Evolutionary conservation across 2,113 vertebrate species (phyloP).

Genomic region (Cynopterus brachyotis): DNA sequence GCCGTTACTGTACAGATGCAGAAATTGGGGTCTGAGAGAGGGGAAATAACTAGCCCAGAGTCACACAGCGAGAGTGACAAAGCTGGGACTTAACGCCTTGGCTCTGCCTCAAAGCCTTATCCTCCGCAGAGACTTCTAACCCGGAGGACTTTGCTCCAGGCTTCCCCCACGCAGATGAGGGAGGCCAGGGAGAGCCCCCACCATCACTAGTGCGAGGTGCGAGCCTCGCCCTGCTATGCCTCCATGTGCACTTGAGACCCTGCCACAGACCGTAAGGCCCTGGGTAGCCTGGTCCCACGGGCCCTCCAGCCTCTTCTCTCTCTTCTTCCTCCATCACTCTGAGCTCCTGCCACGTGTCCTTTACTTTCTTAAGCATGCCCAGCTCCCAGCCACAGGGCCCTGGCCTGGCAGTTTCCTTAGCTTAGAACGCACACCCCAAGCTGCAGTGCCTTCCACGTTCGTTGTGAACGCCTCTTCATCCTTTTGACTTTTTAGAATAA

Average conservation of each 20-base stretch:
- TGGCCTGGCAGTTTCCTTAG: background rate
- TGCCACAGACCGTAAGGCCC: background rate
- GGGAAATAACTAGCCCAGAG: background rate
- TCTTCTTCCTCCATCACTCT: background rate
- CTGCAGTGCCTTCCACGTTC: background rate
- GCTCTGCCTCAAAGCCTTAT: background rate
- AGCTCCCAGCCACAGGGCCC: background rate
- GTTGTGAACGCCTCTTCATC: background rate
- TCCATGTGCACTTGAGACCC: too few species aligned
- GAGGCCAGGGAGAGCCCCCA: background rate
- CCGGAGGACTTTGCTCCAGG: background rate
- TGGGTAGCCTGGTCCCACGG: background rate
- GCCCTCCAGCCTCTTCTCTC: background rate
- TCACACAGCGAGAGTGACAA: background rate
- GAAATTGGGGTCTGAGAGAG: background rate
- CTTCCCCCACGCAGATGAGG: background rate
- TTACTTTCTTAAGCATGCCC: background rate
- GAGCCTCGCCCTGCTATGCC: too few species aligned
- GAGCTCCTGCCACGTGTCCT: background rate
- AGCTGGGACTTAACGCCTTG: background rate
- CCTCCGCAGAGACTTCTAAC: background rate
- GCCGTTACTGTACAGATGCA: background rate
- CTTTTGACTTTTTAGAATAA: background rate
- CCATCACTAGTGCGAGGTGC: background rate
- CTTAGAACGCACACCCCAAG: background rate